Base-by-base conservation (phyloP, 2,888 invertebrate species). In the Epirrita christyi region DNA sequence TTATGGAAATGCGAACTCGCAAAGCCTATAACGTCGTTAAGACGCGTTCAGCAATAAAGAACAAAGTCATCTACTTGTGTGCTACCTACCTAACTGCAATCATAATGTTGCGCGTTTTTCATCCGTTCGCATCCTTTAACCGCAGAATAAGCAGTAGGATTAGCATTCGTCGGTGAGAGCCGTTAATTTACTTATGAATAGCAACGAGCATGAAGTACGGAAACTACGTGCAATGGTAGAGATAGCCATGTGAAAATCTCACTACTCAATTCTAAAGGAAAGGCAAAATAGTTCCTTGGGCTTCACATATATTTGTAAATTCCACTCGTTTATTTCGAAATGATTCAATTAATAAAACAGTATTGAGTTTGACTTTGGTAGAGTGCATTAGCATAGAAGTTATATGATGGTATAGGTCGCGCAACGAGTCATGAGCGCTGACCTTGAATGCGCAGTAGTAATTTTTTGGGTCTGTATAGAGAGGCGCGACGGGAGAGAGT, bases 111-210 rank as follows among this genome's bases (percentile, higher is more conserved):
- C 71, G 63, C 60, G 63, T 61, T 64, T 67, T 70, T 68, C 66
- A 68, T 64, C 67, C 62, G 21, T 44, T 44, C 52, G 38, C 49
- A 45, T 59, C 45, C 41, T 43, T 9, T 46, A 44, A 48, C 53
- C 49, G 54, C 50, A 54, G 59, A 46, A 50, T 59, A 46, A 34
- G 50, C 29, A 44, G 34, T 50, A 53, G 28, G 71, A 69, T 72
- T 66, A 68, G 62, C 66, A 70, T 71, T 67, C 65, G 68, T 71
- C 67, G 66, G 70, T 71, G 71, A 72, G 73, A 71, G 72, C 81
- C 79, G 83, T 83, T 87, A 85, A 85, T 84, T 79, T 72, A 69
- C 85, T 85, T 81, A 87, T 88, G 88, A 86, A 89, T 88, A 88
- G 80, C 83, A 85, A 48, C 51, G 10, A 46, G 43, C 42, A 11